Base-by-base conservation (phyloP, 2,888 invertebrate genomes). In the Drosophila kuntzei region DNA sequence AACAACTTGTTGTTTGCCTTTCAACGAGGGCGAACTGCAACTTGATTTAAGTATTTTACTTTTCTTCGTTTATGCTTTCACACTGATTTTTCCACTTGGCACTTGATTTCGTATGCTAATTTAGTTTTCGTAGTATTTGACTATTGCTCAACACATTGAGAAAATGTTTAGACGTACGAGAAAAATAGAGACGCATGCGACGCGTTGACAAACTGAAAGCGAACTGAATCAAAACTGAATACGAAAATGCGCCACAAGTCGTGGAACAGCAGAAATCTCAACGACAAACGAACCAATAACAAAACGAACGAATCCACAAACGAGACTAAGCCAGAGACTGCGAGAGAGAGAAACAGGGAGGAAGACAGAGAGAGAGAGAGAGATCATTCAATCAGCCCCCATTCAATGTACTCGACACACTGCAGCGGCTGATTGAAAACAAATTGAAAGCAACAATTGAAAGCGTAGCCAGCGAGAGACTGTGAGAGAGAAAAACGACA, bases 151-250 rank as follows among this genome's bases (percentile, higher is more conserved):
- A 18, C 36, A 22, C 44, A n/a, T n/a, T n/a, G n/a, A 43, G n/a
- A 20, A 34, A 34, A 20, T 34, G 7, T 18, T 39, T 16, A 4
- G 29, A 32, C 16, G 60, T 27, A 43, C 22, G 60, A 43, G 16
- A 46, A 16, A 12, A n/a, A n/a, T n/a, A 60, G 22, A 37, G 41
- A 67, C 87, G 76, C 83, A 85, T 84, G 89, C 76, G 89, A 85
- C 89, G 75, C 80, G 80, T 76, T 83, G 87, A 76, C 81, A 89
- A 87, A 80, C 78, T 75, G 71, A 85, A 79, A 63, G 81, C 79
- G 71, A 79, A 89, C 80, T 76, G 70, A 87, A 82, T 54, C 66
- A 44, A 75, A 78, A 76, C 73, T 67, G 87, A 83, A 71, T 61
- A 67, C 68, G 72, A 88, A 71, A 76, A 64, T 53, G 68, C 77